Evolutionary conservation across 2,797 vertebrate genomes (phyloP), one percentile per base, ranked within the genome.

Genomic region (Falco naumanni): DNA sequence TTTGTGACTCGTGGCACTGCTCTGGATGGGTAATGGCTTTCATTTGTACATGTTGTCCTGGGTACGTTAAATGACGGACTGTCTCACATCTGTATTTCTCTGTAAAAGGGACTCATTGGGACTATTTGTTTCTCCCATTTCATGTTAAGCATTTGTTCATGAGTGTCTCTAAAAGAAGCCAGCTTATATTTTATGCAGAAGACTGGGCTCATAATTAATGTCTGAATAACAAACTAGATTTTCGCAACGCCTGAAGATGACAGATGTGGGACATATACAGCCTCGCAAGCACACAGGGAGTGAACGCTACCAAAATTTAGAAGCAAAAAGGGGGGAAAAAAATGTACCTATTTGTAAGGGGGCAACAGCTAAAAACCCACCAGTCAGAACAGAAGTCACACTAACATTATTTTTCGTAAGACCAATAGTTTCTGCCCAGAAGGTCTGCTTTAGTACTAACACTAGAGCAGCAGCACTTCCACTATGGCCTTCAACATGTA

Each of bases 151-250:
- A 41, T 78, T 89, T 89, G 77, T 19, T 94, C 34, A 19, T 1
- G 26, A 78, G 41, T 5, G 16, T 33, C 41, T 88, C 72, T 43
- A 70, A 66, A 75, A 59, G 53, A 65, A 94, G 79, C 28, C 24
- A 90, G 76, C 26, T 66, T 31, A 79, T 69, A 71, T 77, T 89
- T 95, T 64, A 95, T 87, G 84, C 78, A 89, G 51, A 51, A 82
- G 72, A 31, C 7, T 29, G 43, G n/a, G 66, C 65, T 88, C 56
- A 17, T 76, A 79, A 94, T 93, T 92, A 76, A 2, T 5, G 64
- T 29, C 89, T 80, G 59, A 92, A 70, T 24, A 88, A 71, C 43
- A 88, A 91, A 65, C 28, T 5, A 41, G 51, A 70, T 78, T 86
- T 87, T 84, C 0, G 2, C 77, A 92, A 34, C 10, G 57, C 57